phyloP scores from a whole-genome alignment of 2,888 invertebrate species.

The Rhogogaster chlorosoma region DNA sequence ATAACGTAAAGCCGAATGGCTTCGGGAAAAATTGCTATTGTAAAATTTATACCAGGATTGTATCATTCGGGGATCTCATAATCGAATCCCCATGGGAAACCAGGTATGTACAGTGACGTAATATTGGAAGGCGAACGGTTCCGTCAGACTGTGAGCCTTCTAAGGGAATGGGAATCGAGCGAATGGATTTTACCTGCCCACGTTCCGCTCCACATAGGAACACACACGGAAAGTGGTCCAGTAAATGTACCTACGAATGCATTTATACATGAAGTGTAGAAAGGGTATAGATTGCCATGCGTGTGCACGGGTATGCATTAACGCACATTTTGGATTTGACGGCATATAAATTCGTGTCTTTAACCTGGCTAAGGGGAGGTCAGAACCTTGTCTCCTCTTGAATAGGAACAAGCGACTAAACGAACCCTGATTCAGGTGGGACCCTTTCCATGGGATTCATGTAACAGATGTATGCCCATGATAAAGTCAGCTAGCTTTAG shows the following conservation, averaged over 20 bases:
- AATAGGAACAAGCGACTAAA: conserved; percentile 15
- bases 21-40: too few relatives aligned
- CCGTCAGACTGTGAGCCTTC: conserved; percentile 53
- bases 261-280: neutral
- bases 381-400: conserved; percentile 28
- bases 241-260: neutral
- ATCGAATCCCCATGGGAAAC: conserved; percentile 11
- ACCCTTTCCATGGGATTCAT: neutral
- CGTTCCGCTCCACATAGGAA: conserved; percentile 53
- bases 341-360: conserved; percentile 42
- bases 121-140: conserved; percentile 52
- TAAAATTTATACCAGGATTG: neutral
- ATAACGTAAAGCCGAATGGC: too few relatives aligned
- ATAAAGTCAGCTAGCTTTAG: neutral
- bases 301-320: neutral
- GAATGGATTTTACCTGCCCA: conserved; percentile 59
- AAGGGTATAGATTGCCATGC: neutral
- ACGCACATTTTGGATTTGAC: neutral
- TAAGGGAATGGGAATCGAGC: conserved; percentile 54
- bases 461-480: neutral
- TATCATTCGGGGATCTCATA: neutral
- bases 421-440: conserved; percentile 14
- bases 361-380: conserved; percentile 34
- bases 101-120: conserved; percentile 46
- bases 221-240: neutral